These are phyloP conservation scores for Anguilla anguilla DNA, from an alignment of 2,797 vertebrate genomes.

Conservation along the genomic window DNA sequence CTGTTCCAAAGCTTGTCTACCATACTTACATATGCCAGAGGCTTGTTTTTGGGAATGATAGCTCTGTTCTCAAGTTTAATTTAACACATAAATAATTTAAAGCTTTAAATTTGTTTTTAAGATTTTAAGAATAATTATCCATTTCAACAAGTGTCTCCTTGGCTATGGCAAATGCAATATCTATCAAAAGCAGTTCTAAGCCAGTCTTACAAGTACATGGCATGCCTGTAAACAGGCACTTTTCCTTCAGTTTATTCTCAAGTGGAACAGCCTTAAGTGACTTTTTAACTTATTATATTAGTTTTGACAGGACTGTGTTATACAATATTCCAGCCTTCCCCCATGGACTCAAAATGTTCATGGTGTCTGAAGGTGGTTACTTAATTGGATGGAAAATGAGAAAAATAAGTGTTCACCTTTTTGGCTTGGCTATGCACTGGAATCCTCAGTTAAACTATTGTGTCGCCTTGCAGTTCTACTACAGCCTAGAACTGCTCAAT, in stretches of 20 bases:
- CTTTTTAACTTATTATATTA: neutral
- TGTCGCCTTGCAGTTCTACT: neutral
- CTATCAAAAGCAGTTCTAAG: neutral
- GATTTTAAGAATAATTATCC: neutral
- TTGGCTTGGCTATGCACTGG: neutral
- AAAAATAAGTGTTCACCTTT: neutral
- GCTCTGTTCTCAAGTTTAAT: neutral
- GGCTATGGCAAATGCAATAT: neutral
- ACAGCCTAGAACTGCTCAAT: neutral
- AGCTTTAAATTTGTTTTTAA: neutral
- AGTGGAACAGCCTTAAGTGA: neutral
- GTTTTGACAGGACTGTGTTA: neutral
- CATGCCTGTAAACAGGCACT: neutral
- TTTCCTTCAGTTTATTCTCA: neutral
- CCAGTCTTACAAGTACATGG: neutral
- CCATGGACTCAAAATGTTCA: neutral
- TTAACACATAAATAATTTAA: neutral
- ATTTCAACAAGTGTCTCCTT: neutral
- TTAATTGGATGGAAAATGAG: neutral
- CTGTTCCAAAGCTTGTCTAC: slow-evolving; percentile 6
- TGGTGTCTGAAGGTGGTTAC: neutral
- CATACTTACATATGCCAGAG: neutral
- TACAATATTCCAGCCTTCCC: neutral
- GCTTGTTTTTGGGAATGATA: neutral
- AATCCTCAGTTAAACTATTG: neutral